A percentile compares a stretch with the other conserved stretches of the same genome.
Evolutionary conservation across 2,113 vertebrate genomes (phyloP).

Genomic region (Pteronura brasiliensis): DNA sequence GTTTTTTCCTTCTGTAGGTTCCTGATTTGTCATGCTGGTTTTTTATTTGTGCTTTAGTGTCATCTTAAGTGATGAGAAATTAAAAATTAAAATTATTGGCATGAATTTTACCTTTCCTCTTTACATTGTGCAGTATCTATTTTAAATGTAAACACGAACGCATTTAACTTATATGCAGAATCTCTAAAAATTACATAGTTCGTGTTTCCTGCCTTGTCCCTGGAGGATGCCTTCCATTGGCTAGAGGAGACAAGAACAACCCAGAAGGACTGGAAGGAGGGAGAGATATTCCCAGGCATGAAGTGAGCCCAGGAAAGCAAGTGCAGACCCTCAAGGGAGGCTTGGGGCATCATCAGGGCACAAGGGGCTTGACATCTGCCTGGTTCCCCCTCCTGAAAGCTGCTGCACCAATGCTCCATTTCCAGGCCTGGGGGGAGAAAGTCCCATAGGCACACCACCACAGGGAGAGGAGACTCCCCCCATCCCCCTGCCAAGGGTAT

Average conservation of each 20-base stretch:
- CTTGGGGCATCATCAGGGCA: background rate
- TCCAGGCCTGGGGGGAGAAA: background rate
- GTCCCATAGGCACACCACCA: background rate
- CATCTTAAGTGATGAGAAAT: constrained; percentile 44
- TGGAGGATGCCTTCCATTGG: background rate
- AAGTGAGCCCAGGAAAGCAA: no score
- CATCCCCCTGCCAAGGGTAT: background rate
- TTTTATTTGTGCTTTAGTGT: background rate
- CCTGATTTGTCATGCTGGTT: background rate
- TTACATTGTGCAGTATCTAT: background rate
- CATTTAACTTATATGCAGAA: background rate
- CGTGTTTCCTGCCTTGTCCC: background rate
- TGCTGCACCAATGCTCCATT: background rate
- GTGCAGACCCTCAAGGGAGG: fast-evolving
- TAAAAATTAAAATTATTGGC: constrained; percentile 27
- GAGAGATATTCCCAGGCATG: background rate
- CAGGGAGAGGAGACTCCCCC: background rate
- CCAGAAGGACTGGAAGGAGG: background rate
- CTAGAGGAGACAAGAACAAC: background rate
- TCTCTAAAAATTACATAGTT: background rate
- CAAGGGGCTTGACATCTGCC: background rate
- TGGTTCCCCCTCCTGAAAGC: background rate
- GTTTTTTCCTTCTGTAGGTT: background rate
- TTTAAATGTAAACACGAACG: constrained; percentile 34
- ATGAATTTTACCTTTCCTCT: constrained; percentile 23